phyloP scores from a whole-genome alignment of 2,113 vertebrate species.

The Gorsachius goisagi region DNA sequence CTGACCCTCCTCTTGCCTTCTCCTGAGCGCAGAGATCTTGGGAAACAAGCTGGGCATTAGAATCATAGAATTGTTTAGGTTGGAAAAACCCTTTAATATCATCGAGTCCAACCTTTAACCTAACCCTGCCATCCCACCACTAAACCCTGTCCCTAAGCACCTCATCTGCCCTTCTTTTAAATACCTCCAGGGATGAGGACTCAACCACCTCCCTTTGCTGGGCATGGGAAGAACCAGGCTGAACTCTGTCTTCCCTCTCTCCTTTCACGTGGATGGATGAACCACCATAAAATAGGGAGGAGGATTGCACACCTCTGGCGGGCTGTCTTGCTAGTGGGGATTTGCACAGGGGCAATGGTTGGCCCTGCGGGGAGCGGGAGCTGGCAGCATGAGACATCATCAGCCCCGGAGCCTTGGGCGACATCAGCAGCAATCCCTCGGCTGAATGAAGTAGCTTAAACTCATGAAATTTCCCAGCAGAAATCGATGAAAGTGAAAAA shows the following conservation, averaged over 20 bases:
- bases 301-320: not conserved
- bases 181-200: too few relatives aligned
- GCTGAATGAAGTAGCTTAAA: not conserved
- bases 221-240: too few relatives aligned
- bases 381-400: not conserved
- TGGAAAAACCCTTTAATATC: too few relatives aligned
- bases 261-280: not conserved
- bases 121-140: too few relatives aligned
- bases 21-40: not conserved
- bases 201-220: not conserved
- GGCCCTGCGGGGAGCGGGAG: not conserved
- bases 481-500: not conserved
- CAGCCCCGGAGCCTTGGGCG: not conserved
- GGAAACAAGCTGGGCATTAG: not conserved
- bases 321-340: not conserved
- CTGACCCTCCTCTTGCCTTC: not conserved
- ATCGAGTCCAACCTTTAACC: too few relatives aligned
- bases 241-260: not conserved
- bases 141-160: too few relatives aligned
- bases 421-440: not conserved
- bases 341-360: not conserved
- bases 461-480: not conserved
- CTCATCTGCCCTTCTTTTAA: too few relatives aligned
- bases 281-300: not conserved
- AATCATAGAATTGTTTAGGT: too few relatives aligned